phyloP scores from a whole-genome alignment of 2,113 vertebrate species.

The Pluvialis apricaria region DNA sequence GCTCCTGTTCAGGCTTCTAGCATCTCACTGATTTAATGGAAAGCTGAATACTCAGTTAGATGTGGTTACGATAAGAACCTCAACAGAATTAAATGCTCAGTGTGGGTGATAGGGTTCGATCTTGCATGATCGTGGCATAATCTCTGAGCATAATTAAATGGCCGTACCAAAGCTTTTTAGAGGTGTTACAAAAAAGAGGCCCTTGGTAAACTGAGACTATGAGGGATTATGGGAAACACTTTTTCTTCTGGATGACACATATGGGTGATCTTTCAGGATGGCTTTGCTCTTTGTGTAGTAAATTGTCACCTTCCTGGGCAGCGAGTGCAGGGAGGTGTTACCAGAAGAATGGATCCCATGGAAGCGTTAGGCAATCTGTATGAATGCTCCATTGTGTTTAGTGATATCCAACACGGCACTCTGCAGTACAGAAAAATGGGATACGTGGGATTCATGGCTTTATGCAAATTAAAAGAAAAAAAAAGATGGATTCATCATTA shows the following conservation, averaged over 20 bases:
- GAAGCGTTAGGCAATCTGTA: background rate
- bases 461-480: background rate
- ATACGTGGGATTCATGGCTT: background rate
- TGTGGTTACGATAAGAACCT: background rate
- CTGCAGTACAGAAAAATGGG: background rate
- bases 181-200: background rate
- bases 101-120: background rate
- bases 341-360: background rate
- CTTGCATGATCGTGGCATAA: background rate
- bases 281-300: background rate
- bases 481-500: background rate
- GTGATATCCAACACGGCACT: background rate
- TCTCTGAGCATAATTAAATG: background rate
- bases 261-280: background rate
- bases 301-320: background rate
- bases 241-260: background rate
- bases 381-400: background rate
- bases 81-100: background rate
- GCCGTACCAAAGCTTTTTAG: background rate
- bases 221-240: background rate
- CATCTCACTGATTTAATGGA: background rate
- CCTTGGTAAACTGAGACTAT: background rate
- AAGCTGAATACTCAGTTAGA: background rate
- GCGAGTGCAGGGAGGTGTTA: background rate
- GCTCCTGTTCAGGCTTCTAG: background rate